Evolutionary conservation across 53 echinoderm and acorn worm genomes (phyloP).

Genomic region (Luidia sarsii): DNA sequence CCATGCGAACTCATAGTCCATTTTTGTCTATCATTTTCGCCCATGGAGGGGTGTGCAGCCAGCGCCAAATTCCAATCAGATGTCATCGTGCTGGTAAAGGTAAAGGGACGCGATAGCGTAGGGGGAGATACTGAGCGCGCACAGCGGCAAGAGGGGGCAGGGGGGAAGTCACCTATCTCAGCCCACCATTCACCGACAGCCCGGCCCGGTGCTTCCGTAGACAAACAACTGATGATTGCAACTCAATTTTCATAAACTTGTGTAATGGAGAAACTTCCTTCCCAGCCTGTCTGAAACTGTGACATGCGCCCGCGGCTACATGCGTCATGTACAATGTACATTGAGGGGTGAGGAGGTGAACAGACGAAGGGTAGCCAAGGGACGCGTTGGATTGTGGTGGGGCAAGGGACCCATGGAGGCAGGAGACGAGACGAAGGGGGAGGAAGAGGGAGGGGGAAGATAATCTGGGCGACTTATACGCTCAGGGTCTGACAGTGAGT

Average conservation of each 20-base stretch:
- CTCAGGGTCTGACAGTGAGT: no score
- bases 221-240: constrained; percentile 55
- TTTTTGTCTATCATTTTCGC: constrained; percentile 39
- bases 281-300: constrained; percentile 49
- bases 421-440: not conserved
- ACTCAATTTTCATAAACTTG: constrained; percentile 66
- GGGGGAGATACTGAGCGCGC: not conserved
- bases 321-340: constrained; percentile 40
- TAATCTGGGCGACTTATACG: no score
- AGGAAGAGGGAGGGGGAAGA: not conserved
- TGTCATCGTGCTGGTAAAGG: constrained; percentile 4
- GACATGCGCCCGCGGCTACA: constrained; percentile 55
- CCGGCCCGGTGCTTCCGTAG: constrained; percentile 60
- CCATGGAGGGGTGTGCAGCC: not conserved
- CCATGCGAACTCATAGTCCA: constrained; percentile 1
- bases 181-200: constrained; percentile 38
- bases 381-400: not conserved
- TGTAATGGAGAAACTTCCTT: constrained; percentile 69
- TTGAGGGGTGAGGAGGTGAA: constrained; percentile 60
- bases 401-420: not conserved
- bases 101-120: constrained; percentile 19
- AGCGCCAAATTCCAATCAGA: constrained; percentile 6
- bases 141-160: not conserved
- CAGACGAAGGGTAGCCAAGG: no score
- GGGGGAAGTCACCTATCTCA: constrained; percentile 47